A percentile compares a stretch with the other conserved stretches of the same genome.
phyloP scores from a whole-genome alignment of 2,797 vertebrate genomes.

The Sebastes ruberrimus region DNA sequence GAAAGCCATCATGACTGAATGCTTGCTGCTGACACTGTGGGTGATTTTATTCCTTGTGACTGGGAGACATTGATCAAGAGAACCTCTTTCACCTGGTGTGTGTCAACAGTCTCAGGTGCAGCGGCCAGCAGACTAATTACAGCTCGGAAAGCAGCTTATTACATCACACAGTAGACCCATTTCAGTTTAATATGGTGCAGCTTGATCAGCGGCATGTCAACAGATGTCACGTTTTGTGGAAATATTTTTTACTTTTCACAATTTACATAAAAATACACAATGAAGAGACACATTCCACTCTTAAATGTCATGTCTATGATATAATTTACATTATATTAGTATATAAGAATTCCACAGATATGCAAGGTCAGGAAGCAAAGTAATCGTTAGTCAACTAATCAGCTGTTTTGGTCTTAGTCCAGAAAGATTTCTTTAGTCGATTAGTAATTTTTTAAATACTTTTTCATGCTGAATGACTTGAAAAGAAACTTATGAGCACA shows the following conservation, averaged over 20 bases:
- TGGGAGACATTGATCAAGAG: constrained; percentile 16
- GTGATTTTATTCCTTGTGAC: constrained; percentile 37
- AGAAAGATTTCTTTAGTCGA: too few relatives aligned
- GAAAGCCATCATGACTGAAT: constrained; percentile 61
- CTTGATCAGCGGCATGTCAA: neutral
- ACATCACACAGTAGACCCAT: neutral
- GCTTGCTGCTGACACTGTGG: accelerated
- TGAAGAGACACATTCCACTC: neutral
- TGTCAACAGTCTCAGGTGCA: constrained; percentile 24
- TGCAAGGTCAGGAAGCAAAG: too few relatives aligned
- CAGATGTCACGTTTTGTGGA: neutral
- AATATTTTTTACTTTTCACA: neutral
- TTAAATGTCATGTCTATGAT: neutral
- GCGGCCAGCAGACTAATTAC: neutral
- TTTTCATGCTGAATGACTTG: too few relatives aligned
- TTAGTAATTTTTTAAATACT: too few relatives aligned
- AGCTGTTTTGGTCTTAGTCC: too few relatives aligned
- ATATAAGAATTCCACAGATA: neutral
- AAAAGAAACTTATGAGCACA: too few relatives aligned
- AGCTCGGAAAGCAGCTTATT: neutral
- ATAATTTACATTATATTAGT: neutral
- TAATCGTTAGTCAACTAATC: too few relatives aligned
- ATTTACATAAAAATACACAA: neutral
- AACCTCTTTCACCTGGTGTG: constrained; percentile 63
- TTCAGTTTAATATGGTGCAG: neutral